phyloP scores from a whole-genome alignment of 2,797 vertebrate species.

The Sarcoramphus papa region DNA sequence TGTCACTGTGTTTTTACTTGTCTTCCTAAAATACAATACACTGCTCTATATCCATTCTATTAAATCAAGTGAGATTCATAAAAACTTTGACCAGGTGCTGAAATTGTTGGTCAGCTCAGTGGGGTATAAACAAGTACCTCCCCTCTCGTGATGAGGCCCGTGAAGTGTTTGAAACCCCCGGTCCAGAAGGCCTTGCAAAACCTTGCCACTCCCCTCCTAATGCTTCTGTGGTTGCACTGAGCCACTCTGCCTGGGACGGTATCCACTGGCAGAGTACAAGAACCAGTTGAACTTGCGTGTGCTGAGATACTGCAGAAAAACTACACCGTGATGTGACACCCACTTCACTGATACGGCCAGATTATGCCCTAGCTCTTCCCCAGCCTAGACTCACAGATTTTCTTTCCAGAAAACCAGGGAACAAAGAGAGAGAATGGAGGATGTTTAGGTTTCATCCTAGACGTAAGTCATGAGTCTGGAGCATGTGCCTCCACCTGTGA shows the following conservation, averaged over 20 bases:
- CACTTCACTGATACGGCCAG: neutral
- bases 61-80: neutral
- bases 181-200: neutral
- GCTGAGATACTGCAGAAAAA: neutral
- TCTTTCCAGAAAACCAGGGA: neutral
- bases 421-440: neutral
- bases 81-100: neutral
- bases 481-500: neutral
- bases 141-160: fast-evolving
- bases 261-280: neutral
- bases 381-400: neutral
- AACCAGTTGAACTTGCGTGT: neutral
- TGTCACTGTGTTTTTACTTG: neutral
- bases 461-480: neutral
- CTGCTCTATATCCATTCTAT: neutral
- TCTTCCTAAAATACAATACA: neutral
- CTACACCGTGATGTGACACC: neutral
- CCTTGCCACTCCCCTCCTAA: neutral
- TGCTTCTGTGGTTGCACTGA: neutral
- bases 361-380: neutral
- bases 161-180: neutral
- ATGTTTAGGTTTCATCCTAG: neutral
- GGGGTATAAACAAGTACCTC: neutral
- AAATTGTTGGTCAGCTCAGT: neutral
- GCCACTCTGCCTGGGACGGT: neutral